Percentiles rank a stretch among this genome's conserved stretches.
phyloP scores from a whole-genome alignment of 2,888 invertebrate genomes.

The Amiota mariae region DNA sequence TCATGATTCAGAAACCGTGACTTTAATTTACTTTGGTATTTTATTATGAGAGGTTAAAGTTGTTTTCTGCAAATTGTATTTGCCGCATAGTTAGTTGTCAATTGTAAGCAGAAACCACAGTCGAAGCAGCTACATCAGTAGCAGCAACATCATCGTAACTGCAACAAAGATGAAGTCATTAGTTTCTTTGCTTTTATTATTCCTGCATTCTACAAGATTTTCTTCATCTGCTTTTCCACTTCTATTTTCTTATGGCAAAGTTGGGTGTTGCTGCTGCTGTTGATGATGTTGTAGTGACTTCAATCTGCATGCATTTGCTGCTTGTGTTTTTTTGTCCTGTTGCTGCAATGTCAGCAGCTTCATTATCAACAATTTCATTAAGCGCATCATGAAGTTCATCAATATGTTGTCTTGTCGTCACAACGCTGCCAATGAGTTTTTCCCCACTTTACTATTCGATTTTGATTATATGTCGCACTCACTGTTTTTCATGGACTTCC shows the following conservation, averaged over 20 bases:
- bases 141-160: neutral
- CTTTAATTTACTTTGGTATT: too few species aligned
- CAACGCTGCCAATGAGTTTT: neutral
- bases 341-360: slow-evolving; percentile 20
- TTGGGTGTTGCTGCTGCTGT: neutral
- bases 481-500: neutral
- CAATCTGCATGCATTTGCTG: too few species aligned
- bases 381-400: slow-evolving; percentile 53
- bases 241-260: neutral
- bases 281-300: neutral
- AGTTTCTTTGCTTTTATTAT: slow-evolving; percentile 1
- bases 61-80: slow-evolving; percentile 50
- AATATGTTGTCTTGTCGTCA: slow-evolving; percentile 43
- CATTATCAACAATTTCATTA: slow-evolving; percentile 41
- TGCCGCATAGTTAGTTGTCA: slow-evolving; percentile 52
- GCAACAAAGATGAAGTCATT: slow-evolving; percentile 13
- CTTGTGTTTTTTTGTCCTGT: slow-evolving; percentile 12
- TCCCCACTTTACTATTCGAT: neutral
- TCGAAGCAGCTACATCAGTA: slow-evolving; percentile 33
- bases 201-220: neutral
- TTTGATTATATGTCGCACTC: neutral
- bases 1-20: too few species aligned
- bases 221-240: neutral
- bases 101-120: slow-evolving; percentile 38
- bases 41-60: too few species aligned